These are phyloP conservation scores for Zapornia atra DNA, from an alignment of 2,113 vertebrate genomes.

Conservation along the genomic window DNA sequence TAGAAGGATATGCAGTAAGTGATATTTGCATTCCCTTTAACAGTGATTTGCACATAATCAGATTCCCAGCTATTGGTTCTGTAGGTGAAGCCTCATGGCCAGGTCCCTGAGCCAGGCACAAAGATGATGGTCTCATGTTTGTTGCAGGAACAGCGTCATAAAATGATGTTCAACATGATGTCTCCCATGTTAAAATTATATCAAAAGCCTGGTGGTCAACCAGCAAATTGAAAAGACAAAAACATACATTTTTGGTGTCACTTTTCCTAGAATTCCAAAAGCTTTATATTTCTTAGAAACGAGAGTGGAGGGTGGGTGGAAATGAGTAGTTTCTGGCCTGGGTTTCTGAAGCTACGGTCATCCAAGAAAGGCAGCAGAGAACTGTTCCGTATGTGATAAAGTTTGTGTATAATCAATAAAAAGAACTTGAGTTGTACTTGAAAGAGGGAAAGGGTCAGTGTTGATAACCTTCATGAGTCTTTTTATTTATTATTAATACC, in stretches of 20 bases:
- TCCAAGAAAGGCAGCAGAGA: constrained; percentile 31
- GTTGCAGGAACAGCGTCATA: background rate
- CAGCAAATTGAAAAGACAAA: background rate
- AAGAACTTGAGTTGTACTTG: constrained; percentile 42
- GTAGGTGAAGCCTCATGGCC: background rate
- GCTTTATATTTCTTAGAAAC: background rate
- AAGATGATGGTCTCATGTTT: background rate
- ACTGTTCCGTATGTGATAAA: background rate
- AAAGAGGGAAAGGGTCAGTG: constrained; percentile 43
- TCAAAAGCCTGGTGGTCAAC: background rate
- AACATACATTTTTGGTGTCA: background rate
- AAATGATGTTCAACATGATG: background rate
- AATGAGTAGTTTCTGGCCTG: background rate
- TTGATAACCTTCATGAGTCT: constrained; percentile 41
- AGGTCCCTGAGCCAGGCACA: background rate
- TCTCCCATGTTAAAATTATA: background rate
- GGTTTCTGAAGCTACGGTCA: background rate
- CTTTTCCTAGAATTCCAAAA: background rate
- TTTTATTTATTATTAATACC: constrained; percentile 72
- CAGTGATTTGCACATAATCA: background rate
- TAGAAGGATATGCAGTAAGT: background rate
- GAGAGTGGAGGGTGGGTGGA: background rate
- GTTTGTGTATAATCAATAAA: constrained; percentile 42
- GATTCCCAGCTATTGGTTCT: background rate
- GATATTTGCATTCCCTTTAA: background rate